phyloP scores from a whole-genome alignment of 2,888 invertebrate genomes.

The Psylliodes chrysocephalus region DNA sequence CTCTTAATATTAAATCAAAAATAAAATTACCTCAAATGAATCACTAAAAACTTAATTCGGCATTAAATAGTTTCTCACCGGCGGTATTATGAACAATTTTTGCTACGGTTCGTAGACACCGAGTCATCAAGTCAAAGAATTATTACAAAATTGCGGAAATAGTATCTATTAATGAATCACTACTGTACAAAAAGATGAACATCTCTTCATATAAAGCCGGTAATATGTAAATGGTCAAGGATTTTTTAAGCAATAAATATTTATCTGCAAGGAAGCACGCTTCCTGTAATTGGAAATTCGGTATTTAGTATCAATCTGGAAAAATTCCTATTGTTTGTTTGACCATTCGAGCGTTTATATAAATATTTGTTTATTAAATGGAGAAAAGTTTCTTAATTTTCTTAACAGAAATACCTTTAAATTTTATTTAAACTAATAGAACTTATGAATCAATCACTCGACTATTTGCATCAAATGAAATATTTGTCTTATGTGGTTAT shows the following conservation, averaged over 20 bases:
- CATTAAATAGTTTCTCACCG: slow-evolving; percentile 15
- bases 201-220: slow-evolving; percentile 21
- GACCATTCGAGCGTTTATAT: neutral
- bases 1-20: no score
- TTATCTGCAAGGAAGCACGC: slow-evolving; percentile 40
- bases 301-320: neutral
- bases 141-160: slow-evolving; percentile 29
- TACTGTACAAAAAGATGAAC: slow-evolving; percentile 24
- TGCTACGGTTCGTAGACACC: slow-evolving; percentile 16
- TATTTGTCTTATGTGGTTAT: no score
- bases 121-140: slow-evolving; percentile 15
- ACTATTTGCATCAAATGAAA: no score
- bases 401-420: no score
- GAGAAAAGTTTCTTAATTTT: no score
- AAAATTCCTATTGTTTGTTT: neutral
- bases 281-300: slow-evolving; percentile 27
- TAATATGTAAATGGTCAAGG: slow-evolving; percentile 34
- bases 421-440: no score
- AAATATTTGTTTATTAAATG: no score
- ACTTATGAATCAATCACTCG: no score
- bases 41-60: neutral
- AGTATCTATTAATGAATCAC: slow-evolving; percentile 28
- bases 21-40: no score
- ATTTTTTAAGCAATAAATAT: slow-evolving; percentile 35
- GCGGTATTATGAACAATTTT: slow-evolving; percentile 1